Evolutionary conservation across 2,113 vertebrate species (phyloP).

Genomic region (Muscicapa adusta): DNA sequence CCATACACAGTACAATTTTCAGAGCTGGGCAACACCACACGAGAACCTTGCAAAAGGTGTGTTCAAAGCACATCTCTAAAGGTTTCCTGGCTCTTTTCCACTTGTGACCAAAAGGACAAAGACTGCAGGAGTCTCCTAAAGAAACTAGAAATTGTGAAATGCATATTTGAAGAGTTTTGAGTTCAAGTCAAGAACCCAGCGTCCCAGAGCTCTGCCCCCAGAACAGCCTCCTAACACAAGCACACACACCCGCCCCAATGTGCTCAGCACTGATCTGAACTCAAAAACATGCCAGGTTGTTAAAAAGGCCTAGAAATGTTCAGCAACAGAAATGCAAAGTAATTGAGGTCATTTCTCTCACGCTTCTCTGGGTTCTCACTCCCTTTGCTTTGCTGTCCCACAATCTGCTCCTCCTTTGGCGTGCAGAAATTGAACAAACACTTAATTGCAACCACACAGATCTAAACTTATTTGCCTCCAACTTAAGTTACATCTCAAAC

Average conservation of each 20-base stretch:
- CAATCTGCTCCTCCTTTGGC: not conserved
- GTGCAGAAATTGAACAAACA: not conserved
- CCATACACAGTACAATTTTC: accelerated
- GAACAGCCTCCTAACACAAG: not conserved
- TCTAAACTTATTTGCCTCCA: not conserved
- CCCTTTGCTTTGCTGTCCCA: not conserved
- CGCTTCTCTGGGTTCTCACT: not conserved
- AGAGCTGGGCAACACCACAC: not conserved
- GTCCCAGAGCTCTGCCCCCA: not conserved
- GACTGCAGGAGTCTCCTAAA: not conserved
- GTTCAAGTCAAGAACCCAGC: not conserved
- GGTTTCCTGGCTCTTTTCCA: not conserved
- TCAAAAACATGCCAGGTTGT: not conserved
- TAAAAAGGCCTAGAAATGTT: not conserved
- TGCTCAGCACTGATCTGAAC: not conserved
- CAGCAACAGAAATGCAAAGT: not conserved
- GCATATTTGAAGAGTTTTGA: not conserved
- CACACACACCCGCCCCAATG: accelerated
- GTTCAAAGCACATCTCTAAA: not conserved
- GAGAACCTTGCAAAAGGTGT: not conserved
- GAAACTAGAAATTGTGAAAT: not conserved
- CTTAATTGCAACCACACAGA: not conserved
- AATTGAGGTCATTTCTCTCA: constrained; percentile 28
- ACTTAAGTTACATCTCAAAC: not conserved
- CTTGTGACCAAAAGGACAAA: not conserved